These are phyloP conservation scores for Actinopyga echinites DNA, from an alignment of 53 echinoderm and acorn worm genomes.

Conservation along the genomic window DNA sequence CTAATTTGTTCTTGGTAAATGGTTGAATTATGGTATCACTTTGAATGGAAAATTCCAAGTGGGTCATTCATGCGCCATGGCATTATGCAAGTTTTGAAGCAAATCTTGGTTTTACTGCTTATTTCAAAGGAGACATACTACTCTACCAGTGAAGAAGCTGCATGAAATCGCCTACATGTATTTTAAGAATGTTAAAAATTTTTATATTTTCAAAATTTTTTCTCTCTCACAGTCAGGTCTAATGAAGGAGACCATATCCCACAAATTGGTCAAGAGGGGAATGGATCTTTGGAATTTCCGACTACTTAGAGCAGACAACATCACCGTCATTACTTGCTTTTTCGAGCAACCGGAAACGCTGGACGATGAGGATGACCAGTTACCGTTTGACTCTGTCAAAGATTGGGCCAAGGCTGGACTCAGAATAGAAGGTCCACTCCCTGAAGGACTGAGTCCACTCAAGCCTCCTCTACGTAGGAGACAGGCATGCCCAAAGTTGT, in stretches of 20 bases:
- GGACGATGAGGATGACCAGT: conserved; percentile 59
- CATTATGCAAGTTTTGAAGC: too few species aligned
- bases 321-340: conserved; percentile 79
- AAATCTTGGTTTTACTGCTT: too few species aligned
- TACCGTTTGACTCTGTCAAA: conserved; percentile 50
- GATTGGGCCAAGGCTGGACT: conserved; percentile 63
- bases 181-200: too few species aligned
- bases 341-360: conserved; percentile 72
- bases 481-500: conserved; percentile 64
- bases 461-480: conserved; percentile 50
- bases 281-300: conserved; percentile 91
- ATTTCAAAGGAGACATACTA: too few species aligned
- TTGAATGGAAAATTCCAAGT: too few species aligned
- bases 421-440: conserved; percentile 21
- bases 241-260: conserved; percentile 72
- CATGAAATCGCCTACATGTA: too few species aligned
- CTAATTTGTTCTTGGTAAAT: too few species aligned
- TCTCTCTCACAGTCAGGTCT: not conserved
- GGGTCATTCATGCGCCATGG: too few species aligned
- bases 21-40: too few species aligned
- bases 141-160: too few species aligned
- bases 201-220: too few species aligned
- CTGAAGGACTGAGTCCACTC: conserved; percentile 10
- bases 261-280: conserved; percentile 72
- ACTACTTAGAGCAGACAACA: conserved; percentile 90